Conservation (phyloP, 2,888 invertebrate genomes). For the Drosophila emarginata region DNA sequence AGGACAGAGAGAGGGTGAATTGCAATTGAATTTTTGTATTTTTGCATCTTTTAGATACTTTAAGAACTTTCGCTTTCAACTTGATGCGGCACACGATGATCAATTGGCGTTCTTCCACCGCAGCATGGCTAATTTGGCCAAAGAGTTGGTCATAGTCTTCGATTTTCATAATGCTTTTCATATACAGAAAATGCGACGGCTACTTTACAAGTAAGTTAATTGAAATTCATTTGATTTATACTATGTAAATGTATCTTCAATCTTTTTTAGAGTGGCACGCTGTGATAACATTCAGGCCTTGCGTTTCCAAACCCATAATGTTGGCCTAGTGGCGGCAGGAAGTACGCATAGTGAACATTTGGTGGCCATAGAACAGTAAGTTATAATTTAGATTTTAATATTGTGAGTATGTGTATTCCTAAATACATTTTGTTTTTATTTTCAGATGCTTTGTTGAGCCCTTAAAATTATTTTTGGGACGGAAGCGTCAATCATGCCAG, state of each 20-base stretch:
- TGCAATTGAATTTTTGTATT: conserved; percentile 28
- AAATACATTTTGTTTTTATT: not conserved
- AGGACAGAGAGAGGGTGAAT: not conserved
- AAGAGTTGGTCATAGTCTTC: conserved; percentile 80
- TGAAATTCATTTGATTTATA: not conserved
- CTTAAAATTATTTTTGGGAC: conserved; percentile 79
- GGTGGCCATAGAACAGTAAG: conserved; percentile 81
- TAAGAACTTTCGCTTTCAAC: conserved; percentile 80
- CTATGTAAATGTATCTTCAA: too few species aligned
- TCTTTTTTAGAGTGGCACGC: conserved; percentile 73
- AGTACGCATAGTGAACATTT: conserved; percentile 78
- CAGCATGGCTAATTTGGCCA: conserved; percentile 77
- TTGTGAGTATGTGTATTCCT: not conserved
- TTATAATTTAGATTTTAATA: not conserved
- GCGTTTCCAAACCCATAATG: conserved; percentile 81
- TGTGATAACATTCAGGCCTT: conserved; percentile 80
- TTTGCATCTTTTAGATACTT: conserved; percentile 75
- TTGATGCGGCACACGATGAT: conserved; percentile 80
- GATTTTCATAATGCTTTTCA: conserved; percentile 81
- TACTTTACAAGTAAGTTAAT: conserved; percentile 79
- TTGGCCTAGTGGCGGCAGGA: conserved; percentile 78
- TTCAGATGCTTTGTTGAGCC: conserved; percentile 81
- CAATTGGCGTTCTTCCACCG: conserved; percentile 81
- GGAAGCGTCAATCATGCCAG: conserved; percentile 78
- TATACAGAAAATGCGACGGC: conserved; percentile 80